Conservation (phyloP, 1,140 invertebrate genomes). For the Caenorhabditis remanei region DNA sequence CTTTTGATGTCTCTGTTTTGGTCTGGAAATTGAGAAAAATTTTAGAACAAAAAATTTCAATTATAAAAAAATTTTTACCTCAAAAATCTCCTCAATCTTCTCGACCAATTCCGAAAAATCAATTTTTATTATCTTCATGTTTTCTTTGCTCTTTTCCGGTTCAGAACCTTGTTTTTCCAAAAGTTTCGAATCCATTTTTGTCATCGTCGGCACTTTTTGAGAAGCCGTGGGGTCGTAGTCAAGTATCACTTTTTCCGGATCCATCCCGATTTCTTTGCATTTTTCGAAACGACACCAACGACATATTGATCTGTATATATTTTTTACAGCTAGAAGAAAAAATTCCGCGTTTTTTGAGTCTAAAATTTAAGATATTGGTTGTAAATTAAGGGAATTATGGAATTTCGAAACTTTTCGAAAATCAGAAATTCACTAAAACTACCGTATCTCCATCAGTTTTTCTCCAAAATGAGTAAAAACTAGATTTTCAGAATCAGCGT, state of each 20-base stretch:
- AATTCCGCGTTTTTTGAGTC: not conserved
- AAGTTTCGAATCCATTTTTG: not conserved
- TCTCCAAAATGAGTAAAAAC: no score
- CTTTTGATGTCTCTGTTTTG: not conserved
- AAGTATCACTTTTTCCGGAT: constrained; percentile 6
- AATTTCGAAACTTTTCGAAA: no score
- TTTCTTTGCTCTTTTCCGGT: not conserved
- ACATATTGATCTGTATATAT: not conserved
- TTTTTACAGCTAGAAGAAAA: not conserved
- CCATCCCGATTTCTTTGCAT: constrained; percentile 28
- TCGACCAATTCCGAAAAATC: not conserved
- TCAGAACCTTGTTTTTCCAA: not conserved
- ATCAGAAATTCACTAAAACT: no score
- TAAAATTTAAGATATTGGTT: no score
- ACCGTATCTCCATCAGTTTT: no score
- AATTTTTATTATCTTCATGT: constrained; percentile 5
- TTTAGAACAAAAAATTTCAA: not conserved
- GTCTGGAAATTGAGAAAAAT: constrained; percentile 9
- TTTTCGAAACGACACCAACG: constrained; percentile 4
- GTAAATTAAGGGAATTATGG: no score
- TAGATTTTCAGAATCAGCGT: not conserved
- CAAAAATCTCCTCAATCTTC: constrained; percentile 24
- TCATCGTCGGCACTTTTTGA: not conserved
- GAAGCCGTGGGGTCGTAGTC: constrained; percentile 7
- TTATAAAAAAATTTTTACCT: no score